These are phyloP conservation scores for Chaetophractus vellerosus DNA, from an alignment of 2,797 vertebrate genomes.

Conservation along the genomic window DNA sequence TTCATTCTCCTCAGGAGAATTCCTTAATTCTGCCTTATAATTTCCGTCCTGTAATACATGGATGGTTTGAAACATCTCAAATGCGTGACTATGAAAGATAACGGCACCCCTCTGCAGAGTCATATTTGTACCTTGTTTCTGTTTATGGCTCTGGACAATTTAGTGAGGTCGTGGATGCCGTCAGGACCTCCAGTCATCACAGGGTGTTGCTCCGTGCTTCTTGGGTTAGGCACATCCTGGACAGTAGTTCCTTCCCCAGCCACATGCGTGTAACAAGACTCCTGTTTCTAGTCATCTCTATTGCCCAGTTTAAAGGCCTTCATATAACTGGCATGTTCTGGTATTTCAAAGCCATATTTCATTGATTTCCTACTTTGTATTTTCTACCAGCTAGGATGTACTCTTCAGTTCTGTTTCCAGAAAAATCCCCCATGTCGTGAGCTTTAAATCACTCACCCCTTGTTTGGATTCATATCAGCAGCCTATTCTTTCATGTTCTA, in stretches of 20 bases:
- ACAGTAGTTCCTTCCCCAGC: neutral
- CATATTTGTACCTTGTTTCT: neutral
- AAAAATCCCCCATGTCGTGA: neutral
- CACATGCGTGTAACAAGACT: neutral
- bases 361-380: neutral
- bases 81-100: neutral
- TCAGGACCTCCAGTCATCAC: neutral
- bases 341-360: neutral
- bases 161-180: neutral
- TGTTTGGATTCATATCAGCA: neutral
- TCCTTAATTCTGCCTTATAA: slow-evolving; percentile 51
- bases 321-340: neutral
- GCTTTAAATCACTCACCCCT: neutral
- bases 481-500: neutral
- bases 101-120: neutral
- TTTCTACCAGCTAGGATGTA: neutral
- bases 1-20: slow-evolving; percentile 68
- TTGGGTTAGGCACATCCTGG: neutral
- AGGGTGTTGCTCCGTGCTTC: neutral
- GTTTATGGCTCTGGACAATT: neutral
- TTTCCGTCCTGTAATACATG: slow-evolving; percentile 27
- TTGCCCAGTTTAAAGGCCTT: neutral
- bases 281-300: neutral
- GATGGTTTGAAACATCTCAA: slow-evolving; percentile 52
- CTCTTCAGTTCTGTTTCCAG: neutral